A percentile compares a stretch with the other conserved stretches of the same genome.
phyloP scores from a whole-genome alignment of 2,888 invertebrate genomes.

The Lochmaea capreae region DNA sequence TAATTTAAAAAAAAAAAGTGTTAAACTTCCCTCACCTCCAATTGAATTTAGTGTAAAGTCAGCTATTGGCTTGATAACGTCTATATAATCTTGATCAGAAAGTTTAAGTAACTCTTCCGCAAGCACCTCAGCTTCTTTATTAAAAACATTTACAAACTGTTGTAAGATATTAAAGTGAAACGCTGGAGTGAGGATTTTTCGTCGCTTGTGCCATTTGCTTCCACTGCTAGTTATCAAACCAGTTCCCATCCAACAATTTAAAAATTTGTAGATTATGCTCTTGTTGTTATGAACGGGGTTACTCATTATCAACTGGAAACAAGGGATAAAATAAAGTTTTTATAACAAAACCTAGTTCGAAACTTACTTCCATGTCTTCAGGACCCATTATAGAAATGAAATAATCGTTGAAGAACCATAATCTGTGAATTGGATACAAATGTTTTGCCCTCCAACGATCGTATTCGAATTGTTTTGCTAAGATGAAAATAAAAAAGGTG shows the following conservation, averaged over 20 bases:
- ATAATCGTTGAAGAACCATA: neutral
- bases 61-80: slow-evolving; percentile 32
- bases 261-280: slow-evolving; percentile 38
- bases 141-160: slow-evolving; percentile 46
- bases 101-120: slow-evolving; percentile 8
- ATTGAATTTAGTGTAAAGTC: slow-evolving; percentile 35
- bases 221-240: slow-evolving; percentile 48
- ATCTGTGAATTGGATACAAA: slow-evolving; percentile 1
- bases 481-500: neutral
- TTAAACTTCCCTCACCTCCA: slow-evolving; percentile 24
- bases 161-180: slow-evolving; percentile 50
- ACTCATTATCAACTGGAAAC: slow-evolving; percentile 39
- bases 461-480: neutral
- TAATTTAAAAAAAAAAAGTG: too few relatives aligned
- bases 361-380: slow-evolving; percentile 7
- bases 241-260: slow-evolving; percentile 48
- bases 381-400: slow-evolving; percentile 1
- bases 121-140: slow-evolving; percentile 43
- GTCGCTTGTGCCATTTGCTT: slow-evolving; percentile 46
- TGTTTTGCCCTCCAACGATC: slow-evolving; percentile 3
- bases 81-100: slow-evolving; percentile 21
- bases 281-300: slow-evolving; percentile 44
- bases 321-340: neutral
- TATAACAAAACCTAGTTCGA: neutral
- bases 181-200: slow-evolving; percentile 50